Base-by-base conservation (phyloP, 2,113 vertebrate species). In the Zosterops hypoxanthus region DNA sequence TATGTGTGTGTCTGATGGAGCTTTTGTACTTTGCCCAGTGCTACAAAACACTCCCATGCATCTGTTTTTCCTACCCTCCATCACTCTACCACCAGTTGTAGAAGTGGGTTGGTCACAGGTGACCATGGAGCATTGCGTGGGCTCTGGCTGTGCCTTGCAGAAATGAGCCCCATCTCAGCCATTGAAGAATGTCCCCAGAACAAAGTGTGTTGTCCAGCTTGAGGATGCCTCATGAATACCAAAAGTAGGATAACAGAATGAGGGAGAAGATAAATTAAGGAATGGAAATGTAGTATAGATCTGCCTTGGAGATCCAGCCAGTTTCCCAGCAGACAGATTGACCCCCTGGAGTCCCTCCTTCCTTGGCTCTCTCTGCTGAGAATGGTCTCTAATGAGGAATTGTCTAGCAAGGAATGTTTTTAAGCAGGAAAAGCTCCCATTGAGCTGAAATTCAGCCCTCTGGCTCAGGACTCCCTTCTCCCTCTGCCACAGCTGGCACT, bases 121-220 rank as follows among this genome's bases (percentile, higher is more conserved):
- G 42, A 17, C 68, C 3, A 0, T 1, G 0, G 25, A 44, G 42
- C 56, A 8, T 12, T 39, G 5, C 2, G 0, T 20, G 29, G 19
- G 8, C 21, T 73, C 55, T 4, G 1, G 4, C 66, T 33, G 33
- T 14, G 19, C 57, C 69, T 81, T 0, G 0, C 39, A 39, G n/a
- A 53, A 63, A 36, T 16, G 33, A 82, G 17, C 59, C n/a, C 36
- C 60, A 20, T 60, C 80, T 72, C 5, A 0, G 53, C 29, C 9
- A 33, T 0, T 57, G 29, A 68, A 64, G 12, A 60, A 52, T 0
- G 1, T 31, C 31, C 81, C 42, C 47, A 49, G 49, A 71, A 9
- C 44, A 28, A 20, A 50, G 16, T 3, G 7, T 59, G 47, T 36
- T 71, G 52, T 52, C 61, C 28, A 4, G 26, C 44, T 25, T 24